Evolutionary conservation across 2,113 vertebrate species (phyloP).

Genomic region (Peromyscus leucopus): DNA sequence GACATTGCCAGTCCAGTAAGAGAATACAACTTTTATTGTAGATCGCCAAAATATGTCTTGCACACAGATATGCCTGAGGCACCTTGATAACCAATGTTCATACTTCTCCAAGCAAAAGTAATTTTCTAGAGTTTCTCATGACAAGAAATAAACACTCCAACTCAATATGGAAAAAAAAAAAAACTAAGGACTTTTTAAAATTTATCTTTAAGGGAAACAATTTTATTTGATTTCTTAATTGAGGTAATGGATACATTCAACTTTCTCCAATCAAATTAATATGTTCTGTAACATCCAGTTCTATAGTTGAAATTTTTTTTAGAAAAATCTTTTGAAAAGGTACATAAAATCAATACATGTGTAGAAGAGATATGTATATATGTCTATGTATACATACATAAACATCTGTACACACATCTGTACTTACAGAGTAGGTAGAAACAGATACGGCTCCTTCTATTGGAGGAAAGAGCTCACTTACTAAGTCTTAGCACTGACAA

Average conservation of each 20-base stretch:
- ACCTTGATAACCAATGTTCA: constrained; percentile 47
- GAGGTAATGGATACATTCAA: constrained; percentile 16
- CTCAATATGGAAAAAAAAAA: constrained; percentile 14
- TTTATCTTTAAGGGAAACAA: constrained; percentile 26
- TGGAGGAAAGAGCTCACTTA: constrained; percentile 19
- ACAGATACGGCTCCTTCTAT: background rate
- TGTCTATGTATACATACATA: background rate
- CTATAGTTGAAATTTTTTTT: background rate
- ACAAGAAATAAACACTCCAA: constrained; percentile 18
- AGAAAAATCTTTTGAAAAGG: constrained; percentile 27
- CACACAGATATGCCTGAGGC: background rate
- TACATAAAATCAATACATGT: background rate
- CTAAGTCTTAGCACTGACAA: background rate
- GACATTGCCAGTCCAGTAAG: background rate
- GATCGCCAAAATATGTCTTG: constrained; percentile 6
- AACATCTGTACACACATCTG: background rate
- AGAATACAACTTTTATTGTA: constrained; percentile 32
- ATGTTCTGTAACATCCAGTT: constrained; percentile 12
- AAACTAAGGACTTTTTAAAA: constrained; percentile 11
- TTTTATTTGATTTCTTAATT: constrained; percentile 39
- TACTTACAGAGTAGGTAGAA: background rate
- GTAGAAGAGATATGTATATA: background rate
- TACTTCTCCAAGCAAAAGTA: background rate
- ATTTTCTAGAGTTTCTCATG: background rate
- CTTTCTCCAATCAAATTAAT: background rate